Percentiles rank a stretch among this genome's conserved stretches.
Conservation (phyloP, 2,888 invertebrate species). For the Eutolmus rufibarbis region DNA sequence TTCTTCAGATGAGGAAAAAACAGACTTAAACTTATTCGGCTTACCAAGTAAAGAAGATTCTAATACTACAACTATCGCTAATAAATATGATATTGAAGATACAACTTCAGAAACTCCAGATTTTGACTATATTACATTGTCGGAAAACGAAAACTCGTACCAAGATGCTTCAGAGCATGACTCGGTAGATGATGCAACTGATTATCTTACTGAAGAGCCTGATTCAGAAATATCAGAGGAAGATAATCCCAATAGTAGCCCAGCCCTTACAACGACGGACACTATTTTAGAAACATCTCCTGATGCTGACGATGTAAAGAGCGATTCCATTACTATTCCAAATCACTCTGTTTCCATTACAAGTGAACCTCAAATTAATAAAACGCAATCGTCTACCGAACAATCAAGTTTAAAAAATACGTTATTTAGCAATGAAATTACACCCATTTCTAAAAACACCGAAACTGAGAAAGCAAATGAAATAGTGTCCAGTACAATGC, state of each 20-base stretch:
- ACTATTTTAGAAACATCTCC: neutral
- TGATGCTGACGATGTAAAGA: neutral
- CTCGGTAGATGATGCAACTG: neutral
- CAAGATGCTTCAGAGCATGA: neutral
- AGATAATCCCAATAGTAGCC: neutral
- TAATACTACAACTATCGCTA: neutral
- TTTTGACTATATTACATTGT: neutral
- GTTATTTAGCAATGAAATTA: neutral
- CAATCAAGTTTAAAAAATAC: neutral
- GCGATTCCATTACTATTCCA: neutral
- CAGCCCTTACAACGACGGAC: neutral
- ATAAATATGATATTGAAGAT: neutral
- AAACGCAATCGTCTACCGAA: neutral
- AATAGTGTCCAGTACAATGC: neutral
- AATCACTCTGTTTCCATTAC: neutral
- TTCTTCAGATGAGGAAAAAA: neutral
- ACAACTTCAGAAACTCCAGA: neutral
- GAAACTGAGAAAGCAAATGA: constrained; percentile 3
- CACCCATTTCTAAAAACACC: neutral
- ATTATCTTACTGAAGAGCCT: neutral
- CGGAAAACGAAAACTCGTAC: neutral
- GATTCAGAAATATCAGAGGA: neutral
- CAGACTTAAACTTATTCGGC: neutral
- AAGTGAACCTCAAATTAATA: neutral
- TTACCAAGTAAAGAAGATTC: neutral